These are phyloP conservation scores for Aphyosemion australe DNA, from an alignment of 2,113 vertebrate genomes.

Conservation along the genomic window DNA sequence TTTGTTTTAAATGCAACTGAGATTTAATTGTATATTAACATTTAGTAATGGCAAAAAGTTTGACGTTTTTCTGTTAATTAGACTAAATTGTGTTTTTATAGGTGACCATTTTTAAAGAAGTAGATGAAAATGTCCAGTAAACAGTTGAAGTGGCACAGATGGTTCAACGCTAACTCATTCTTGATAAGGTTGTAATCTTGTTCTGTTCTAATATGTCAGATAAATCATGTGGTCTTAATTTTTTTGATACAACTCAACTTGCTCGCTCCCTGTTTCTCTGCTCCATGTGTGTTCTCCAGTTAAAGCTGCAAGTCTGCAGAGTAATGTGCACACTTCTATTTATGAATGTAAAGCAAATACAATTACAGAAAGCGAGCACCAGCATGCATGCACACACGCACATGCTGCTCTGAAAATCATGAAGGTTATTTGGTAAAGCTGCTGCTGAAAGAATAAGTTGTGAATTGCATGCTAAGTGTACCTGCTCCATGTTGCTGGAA, in stretches of 20 bases:
- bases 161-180: no score
- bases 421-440: constrained; percentile 30
- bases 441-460: constrained; percentile 32
- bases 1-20: no score
- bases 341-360: constrained; percentile 26
- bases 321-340: constrained; percentile 22
- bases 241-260: not conserved
- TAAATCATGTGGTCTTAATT: not conserved
- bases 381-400: not conserved
- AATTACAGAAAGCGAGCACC: constrained; percentile 24
- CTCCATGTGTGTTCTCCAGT: not conserved
- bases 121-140: not conserved
- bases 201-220: constrained; percentile 9
- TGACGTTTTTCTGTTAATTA: no score
- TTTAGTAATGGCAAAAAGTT: no score
- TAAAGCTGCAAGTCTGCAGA: not conserved
- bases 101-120: no score
- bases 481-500: constrained; percentile 25
- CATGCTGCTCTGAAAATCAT: not conserved
- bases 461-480: constrained; percentile 36
- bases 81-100: no score
- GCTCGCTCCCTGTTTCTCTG: not conserved
- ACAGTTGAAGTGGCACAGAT: not conserved
- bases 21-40: no score
- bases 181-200: not conserved